Evolutionary conservation across 2,113 vertebrate genomes (phyloP).

Genomic region (Peromyscus polionotus): DNA sequence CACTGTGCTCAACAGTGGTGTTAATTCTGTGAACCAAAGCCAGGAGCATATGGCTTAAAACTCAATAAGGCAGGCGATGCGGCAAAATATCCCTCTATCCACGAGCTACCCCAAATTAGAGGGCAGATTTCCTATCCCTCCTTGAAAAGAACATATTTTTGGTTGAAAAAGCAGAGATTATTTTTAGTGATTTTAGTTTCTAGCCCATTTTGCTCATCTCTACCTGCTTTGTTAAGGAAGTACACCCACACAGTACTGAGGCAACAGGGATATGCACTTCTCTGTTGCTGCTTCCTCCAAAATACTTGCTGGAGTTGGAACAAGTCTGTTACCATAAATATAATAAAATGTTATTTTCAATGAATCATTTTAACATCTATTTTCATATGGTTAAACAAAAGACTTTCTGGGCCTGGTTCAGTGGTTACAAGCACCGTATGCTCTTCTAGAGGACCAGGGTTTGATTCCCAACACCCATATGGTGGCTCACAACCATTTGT

Average conservation of each 20-base stretch:
- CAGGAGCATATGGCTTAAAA: constrained; percentile 83
- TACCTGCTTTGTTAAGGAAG: constrained; percentile 1
- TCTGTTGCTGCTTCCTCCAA: background rate
- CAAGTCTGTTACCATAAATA: background rate
- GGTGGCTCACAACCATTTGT: background rate
- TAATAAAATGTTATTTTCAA: constrained; percentile 14
- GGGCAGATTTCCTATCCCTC: background rate
- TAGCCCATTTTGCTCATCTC: background rate
- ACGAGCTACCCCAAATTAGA: constrained; percentile 39
- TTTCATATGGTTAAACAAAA: background rate
- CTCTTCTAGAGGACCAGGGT: background rate
- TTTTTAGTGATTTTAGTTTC: constrained; percentile 30
- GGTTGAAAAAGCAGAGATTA: background rate
- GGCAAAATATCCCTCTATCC: constrained; percentile 50
- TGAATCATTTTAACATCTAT: constrained; percentile 42
- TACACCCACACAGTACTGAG: background rate
- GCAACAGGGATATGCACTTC: background rate
- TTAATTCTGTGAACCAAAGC: constrained; percentile 81
- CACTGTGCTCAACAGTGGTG: constrained; percentile 73
- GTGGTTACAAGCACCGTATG: background rate
- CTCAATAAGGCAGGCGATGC: constrained; percentile 53
- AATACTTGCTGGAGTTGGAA: constrained; percentile 11
- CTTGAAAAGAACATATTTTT: constrained; percentile 53
- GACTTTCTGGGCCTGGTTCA: background rate
- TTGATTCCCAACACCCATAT: background rate